Conservation (phyloP, 2,797 vertebrate species). For the Periparus ater region DNA sequence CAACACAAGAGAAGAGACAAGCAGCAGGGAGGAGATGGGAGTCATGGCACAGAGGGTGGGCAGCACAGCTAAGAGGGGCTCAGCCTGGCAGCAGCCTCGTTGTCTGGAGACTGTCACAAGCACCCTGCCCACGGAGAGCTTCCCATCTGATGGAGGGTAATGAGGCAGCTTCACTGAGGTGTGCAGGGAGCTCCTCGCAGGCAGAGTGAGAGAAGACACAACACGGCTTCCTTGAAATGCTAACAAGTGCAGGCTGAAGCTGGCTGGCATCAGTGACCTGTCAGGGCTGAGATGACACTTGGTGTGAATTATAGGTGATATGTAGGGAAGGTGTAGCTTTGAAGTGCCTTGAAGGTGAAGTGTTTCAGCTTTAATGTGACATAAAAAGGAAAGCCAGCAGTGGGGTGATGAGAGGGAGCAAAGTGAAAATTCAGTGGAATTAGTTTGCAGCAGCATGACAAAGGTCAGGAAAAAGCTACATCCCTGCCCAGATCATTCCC, state of each 20-base stretch:
- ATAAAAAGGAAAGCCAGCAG: background rate
- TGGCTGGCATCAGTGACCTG: conserved; percentile 20
- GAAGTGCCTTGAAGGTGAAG: conserved; percentile 35
- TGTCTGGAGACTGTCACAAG: background rate
- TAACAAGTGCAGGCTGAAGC: background rate
- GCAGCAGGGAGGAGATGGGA: background rate
- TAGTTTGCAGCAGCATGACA: background rate
- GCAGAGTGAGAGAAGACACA: background rate
- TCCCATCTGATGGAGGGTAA: background rate
- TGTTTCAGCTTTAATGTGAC: background rate
- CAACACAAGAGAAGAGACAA: background rate
- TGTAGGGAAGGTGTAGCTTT: conserved; percentile 13
- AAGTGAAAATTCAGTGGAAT: background rate
- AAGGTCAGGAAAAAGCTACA: background rate
- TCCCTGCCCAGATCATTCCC: background rate
- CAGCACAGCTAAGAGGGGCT: background rate
- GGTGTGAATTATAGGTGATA: conserved; percentile 36
- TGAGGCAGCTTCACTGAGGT: background rate
- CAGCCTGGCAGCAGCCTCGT: background rate
- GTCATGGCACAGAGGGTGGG: background rate
- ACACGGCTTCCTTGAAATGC: conserved; percentile 27
- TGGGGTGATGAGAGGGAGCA: background rate
- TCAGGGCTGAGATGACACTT: conserved; percentile 6
- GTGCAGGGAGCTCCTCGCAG: background rate
- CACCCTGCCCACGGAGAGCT: background rate